phyloP scores from a whole-genome alignment of 2,113 vertebrate genomes.

The Triplophysa dalaica region DNA sequence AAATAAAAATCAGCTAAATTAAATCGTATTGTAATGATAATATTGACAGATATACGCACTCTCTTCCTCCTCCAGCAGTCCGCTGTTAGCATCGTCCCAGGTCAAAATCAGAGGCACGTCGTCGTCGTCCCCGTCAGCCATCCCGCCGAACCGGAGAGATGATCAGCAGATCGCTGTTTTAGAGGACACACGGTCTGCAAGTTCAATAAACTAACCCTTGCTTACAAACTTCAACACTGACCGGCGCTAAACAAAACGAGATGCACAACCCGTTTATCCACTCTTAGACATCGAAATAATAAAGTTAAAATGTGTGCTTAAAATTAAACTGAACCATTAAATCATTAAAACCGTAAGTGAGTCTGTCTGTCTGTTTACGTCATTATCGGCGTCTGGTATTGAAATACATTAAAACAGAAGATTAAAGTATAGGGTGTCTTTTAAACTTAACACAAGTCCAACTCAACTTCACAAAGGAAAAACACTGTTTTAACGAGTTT shows the following conservation, averaged over 20 bases:
- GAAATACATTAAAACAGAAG: background rate
- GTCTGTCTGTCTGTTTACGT: conserved; percentile 24
- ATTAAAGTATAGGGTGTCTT: background rate
- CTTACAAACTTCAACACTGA: conserved; percentile 15
- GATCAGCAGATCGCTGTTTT: conserved; percentile 18
- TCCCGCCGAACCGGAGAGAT: conserved; percentile 57
- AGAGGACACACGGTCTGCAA: conserved; percentile 45
- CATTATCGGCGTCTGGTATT: background rate
- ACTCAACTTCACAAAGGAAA: background rate
- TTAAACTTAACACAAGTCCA: background rate
- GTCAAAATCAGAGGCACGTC: conserved; percentile 94
- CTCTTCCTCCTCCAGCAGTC: conserved; percentile 76
- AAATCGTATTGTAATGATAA: background rate
- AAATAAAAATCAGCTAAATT: background rate
- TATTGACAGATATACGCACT: conserved; percentile 74
- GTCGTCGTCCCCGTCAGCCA: conserved; percentile 83
- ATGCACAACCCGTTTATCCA: background rate
- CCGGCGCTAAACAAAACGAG: background rate
- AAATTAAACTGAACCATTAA: background rate
- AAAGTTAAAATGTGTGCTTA: background rate
- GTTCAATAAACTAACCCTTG: conserved; percentile 4
- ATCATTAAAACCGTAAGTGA: background rate
- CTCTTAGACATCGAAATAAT: background rate
- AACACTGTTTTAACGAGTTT: background rate
- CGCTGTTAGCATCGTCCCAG: conserved; percentile 82